Percentiles rank a stretch among this genome's conserved stretches.
Conservation (phyloP, 1,140 invertebrate genomes). For the Cryptotermes secundus region DNA sequence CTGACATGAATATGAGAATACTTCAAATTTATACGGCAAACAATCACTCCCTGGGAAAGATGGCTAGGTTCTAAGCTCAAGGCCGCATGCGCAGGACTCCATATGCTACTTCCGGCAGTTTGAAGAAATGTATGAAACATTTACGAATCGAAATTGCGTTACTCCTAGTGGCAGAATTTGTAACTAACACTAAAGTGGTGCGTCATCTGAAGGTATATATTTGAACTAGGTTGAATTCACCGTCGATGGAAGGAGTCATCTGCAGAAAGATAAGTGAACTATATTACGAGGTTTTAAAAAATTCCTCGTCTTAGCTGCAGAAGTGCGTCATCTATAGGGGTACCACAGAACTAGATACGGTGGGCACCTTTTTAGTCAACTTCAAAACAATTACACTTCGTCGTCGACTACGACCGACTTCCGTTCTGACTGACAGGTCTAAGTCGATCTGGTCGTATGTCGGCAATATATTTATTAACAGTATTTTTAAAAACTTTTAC, state of each 20-base stretch:
- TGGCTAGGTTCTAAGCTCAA: conserved; percentile 32
- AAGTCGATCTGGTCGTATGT: too few species aligned
- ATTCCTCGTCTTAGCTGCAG: too few species aligned
- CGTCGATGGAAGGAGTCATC: too few species aligned
- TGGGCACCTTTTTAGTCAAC: too few species aligned
- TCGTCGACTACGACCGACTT: too few species aligned
- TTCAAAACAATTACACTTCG: too few species aligned
- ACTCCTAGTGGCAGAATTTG: background rate
- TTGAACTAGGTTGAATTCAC: background rate
- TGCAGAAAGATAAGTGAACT: background rate
- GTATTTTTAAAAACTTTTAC: too few species aligned
- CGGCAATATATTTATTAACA: too few species aligned
- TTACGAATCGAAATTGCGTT: background rate
- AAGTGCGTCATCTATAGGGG: background rate
- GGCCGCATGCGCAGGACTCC: conserved; percentile 30
- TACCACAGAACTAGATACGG: background rate
- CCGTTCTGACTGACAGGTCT: too few species aligned
- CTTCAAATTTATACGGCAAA: conserved; percentile 31
- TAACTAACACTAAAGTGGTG: background rate
- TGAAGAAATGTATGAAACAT: conserved; percentile 23
- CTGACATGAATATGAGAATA: conserved; percentile 76
- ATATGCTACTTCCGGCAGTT: conserved; percentile 28
- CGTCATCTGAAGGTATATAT: background rate
- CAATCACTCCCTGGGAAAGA: conserved; percentile 30
- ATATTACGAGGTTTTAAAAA: background rate